Evolutionary conservation across 2,113 vertebrate genomes (phyloP), one percentile per base, ranked within the genome.

Genomic region (Sebastes fasciatus): DNA sequence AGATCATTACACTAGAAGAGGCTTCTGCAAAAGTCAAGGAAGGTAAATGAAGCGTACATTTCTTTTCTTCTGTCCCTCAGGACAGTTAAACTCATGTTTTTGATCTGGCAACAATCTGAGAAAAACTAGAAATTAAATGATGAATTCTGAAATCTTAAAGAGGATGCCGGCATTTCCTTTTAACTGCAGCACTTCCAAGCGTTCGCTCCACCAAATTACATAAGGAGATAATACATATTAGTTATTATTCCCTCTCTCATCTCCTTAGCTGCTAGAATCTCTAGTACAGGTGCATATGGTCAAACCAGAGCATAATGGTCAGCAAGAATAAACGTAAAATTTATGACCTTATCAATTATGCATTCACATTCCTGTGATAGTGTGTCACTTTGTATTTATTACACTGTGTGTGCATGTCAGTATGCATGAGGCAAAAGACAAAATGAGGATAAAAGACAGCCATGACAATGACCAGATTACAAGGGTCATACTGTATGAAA

Each of bases 311-410:
- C 65, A 21, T 54, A 48, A 42, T 75, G 70, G 70, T 76, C 49
- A 79, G 62, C 49, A 63, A 67, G 48, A 72, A 72, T 63, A 78
- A 80, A 77, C 68, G 48, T 57, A n/a, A 40, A 77, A 84, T 86
- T 23, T 76, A 78, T 73, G 4, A 78, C 62, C 63, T 78, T 23
- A 85, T 85, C 82, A 85, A 85, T 85, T 83, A 80, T 86, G 64
- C 72, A 87, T 85, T 80, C 63, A 87, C 51, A 78, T 64, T 76
- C 45, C 61, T 58, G 34, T 86, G 72, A 82, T 80, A 69, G 66
- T 82, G n/a, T 66, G 62, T 71, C 78, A 82, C 62, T 69, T 62
- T 88, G 17, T 77, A 84, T 86, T 79, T 77, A 88, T 46, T 78
- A 64, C 69, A 43, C 5, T 67, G 49, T 79, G 43, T 66, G 60